phyloP scores from a whole-genome alignment of 2,113 vertebrate species.

The Paramormyrops kingsleyae region DNA sequence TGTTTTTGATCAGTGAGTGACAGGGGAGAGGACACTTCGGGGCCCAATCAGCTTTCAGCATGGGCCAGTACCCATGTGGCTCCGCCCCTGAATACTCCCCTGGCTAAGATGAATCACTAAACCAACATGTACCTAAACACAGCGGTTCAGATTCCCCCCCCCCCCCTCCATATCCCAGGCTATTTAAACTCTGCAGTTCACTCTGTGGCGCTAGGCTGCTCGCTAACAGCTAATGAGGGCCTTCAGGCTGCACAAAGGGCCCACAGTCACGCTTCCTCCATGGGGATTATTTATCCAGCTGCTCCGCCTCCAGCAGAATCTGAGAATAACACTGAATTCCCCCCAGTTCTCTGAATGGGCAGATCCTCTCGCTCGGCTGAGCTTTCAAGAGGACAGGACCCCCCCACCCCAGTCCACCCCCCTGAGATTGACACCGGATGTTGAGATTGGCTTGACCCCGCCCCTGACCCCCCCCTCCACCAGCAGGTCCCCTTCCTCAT shows the following conservation, averaged over 20 bases:
- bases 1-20: not conserved
- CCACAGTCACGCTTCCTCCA: not conserved
- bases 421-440: not conserved
- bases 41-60: not conserved
- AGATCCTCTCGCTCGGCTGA: not conserved
- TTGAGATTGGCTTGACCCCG: not conserved
- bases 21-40: not conserved
- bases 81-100: not conserved
- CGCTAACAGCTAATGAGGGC: not conserved
- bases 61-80: not conserved
- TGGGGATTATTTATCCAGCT: slow-evolving; percentile 2
- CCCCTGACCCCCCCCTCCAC: not conserved
- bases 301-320: not conserved
- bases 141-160: not conserved
- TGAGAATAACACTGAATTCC: not conserved
- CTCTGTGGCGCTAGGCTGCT: not conserved
- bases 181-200: not conserved
- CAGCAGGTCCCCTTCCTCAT: not conserved
- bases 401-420: not conserved
- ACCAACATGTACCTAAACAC: not conserved
- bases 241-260: not conserved
- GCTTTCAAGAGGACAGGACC: not conserved
- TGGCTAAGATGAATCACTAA: not conserved
- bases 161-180: not conserved
- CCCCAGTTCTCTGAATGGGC: not conserved